These are phyloP conservation scores for Volucella bombylans DNA, from an alignment of 2,888 invertebrate genomes.

Conservation along the genomic window DNA sequence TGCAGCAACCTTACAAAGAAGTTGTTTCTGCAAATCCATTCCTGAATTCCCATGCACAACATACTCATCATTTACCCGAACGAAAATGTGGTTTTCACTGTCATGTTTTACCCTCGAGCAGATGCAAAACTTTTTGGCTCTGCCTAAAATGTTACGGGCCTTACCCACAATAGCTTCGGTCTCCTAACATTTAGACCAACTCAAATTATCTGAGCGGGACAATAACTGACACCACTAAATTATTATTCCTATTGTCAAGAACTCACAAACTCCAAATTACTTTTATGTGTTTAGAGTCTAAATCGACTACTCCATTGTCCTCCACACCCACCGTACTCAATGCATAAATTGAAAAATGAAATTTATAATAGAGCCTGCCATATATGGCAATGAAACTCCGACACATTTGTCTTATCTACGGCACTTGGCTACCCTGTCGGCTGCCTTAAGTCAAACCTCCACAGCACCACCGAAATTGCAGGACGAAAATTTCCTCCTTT, in stretches of 20 bases:
- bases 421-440: conserved; percentile 8
- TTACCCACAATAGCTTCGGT: too few species aligned
- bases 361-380: conserved; percentile 36
- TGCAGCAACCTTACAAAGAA: too few species aligned
- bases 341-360: conserved; percentile 39
- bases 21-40: too few species aligned
- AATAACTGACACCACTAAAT: neutral
- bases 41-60: too few species aligned
- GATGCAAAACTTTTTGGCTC: too few species aligned
- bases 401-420: conserved; percentile 58
- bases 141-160: too few species aligned
- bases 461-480: conserved; percentile 24
- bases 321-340: neutral
- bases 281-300: neutral
- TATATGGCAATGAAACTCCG: conserved; percentile 49
- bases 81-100: too few species aligned
- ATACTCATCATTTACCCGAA: too few species aligned
- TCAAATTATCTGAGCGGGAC: too few species aligned
- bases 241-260: neutral
- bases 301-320: conserved; percentile 20
- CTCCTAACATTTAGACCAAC: too few species aligned
- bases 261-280: conserved; percentile 13
- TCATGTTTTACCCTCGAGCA: too few species aligned
- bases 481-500: conserved; percentile 31
- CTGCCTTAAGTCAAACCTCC: conserved; percentile 18